These are phyloP conservation scores for Vombatus ursinus DNA, from an alignment of 2,113 vertebrate species.

Conservation along the genomic window DNA sequence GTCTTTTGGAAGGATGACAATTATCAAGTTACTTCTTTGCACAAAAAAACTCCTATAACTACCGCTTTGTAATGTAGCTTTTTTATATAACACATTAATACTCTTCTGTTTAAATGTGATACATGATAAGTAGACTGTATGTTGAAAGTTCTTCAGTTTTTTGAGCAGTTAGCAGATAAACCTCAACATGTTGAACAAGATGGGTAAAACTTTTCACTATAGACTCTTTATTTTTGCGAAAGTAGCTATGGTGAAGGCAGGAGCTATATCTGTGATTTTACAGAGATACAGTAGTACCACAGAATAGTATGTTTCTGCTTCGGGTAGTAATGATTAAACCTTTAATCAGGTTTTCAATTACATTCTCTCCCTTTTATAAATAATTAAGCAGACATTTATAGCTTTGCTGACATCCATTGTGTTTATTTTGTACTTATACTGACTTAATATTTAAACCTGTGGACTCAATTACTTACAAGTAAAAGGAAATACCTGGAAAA, in stretches of 20 bases:
- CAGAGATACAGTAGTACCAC: slow-evolving; percentile 33
- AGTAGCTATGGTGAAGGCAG: slow-evolving; percentile 25
- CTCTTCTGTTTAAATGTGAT: slow-evolving; percentile 56
- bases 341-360: slow-evolving; percentile 29
- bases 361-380: slow-evolving; percentile 34
- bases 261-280: slow-evolving; percentile 31
- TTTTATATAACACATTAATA: slow-evolving; percentile 73
- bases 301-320: not conserved
- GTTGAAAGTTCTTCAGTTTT: slow-evolving; percentile 37
- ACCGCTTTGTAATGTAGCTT: slow-evolving; percentile 70
- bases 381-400: slow-evolving; percentile 4
- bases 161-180: not conserved
- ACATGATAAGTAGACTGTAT: slow-evolving; percentile 48
- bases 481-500: slow-evolving; percentile 58
- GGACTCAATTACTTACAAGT: slow-evolving; percentile 78
- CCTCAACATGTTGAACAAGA: slow-evolving; percentile 33
- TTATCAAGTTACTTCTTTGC: no score
- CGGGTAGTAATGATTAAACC: slow-evolving; percentile 20
- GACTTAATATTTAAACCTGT: slow-evolving; percentile 54
- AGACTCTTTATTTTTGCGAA: slow-evolving; percentile 47
- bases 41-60: slow-evolving; percentile 67
- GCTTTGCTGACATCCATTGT: not conserved
- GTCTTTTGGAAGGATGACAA: no score
- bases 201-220: slow-evolving; percentile 55
- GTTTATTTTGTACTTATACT: slow-evolving; percentile 55